Base-by-base conservation (phyloP, 2,888 invertebrate species). In the Cecidostiba fungosa region DNA sequence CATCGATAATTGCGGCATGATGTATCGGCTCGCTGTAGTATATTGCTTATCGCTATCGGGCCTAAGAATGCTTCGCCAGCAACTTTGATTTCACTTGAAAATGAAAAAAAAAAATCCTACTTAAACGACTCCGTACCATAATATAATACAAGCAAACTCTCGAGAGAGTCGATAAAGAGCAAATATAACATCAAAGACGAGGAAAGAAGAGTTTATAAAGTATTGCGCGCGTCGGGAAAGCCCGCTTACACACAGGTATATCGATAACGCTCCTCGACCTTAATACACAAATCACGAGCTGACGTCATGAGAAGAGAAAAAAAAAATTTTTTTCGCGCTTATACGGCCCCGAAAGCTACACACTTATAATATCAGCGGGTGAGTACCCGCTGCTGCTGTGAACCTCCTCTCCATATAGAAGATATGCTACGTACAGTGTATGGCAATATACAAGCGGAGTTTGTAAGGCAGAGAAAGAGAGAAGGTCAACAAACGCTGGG, bases 401-500 rank as follows among this genome's bases (percentile, higher is more conserved):
- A 50, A 47, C 47, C 47, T 47, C 16, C 47, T 47, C 54, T 1
- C n/a, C n/a, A 16, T 1, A 54, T 54, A 3, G 5, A 54, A 8
- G 1, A 59, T 59, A 59, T 2, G n/a, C n/a, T n/a, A 59, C 6
- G 6, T 50, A 14, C 19, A 3, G 43, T 43, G 43, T 36, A 36
- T 39, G n/a, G n/a, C n/a, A n/a, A n/a, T n/a, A n/a, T n/a, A n/a
- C n/a, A n/a, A n/a, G n/a, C n/a, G n/a, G 5, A n/a, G 54, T n/a
- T 16, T n/a, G n/a, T 16, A 6, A 54, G 19, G 54, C n/a, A 16
- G 54, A 54, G 47, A 50, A 16, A 54, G 54, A 50, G 54, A 77
- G 78, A 83, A 90, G 93, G 91, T 92, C 92, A 92, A 92, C 89
- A 90, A 91, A 92, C 93, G 90, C 89, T 82, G 85, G 89, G 89